Evolutionary conservation across 2,113 vertebrate genomes (phyloP).

Genomic region (Aptenodytes forsteri): DNA sequence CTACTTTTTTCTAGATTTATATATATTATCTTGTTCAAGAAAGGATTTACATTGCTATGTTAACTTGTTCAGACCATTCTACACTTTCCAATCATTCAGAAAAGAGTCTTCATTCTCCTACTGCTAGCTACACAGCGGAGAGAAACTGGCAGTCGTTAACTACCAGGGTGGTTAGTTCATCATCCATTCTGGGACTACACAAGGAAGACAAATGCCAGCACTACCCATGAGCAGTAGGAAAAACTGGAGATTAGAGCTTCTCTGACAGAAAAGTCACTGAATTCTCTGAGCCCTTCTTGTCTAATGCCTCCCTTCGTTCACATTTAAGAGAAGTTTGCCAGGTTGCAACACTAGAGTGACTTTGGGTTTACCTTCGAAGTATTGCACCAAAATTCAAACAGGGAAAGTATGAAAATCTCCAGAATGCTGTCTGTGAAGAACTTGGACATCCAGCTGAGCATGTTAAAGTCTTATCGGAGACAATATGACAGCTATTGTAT

Average conservation of each 20-base stretch:
- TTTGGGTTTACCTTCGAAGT: not conserved
- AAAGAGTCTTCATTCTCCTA: not conserved
- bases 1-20: not conserved
- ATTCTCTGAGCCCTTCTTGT: not conserved
- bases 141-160: not conserved
- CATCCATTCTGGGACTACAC: not conserved
- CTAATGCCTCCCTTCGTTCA: not conserved
- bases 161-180: not conserved
- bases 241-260: not conserved
- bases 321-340: not conserved
- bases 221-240: not conserved
- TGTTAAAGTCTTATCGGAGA: not conserved
- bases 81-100: not conserved
- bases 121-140: not conserved
- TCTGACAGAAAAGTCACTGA: not conserved
- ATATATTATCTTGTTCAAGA: not conserved
- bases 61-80: not conserved
- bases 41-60: not conserved
- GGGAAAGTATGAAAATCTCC: not conserved
- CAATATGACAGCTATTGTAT: not conserved
- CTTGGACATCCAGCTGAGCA: not conserved
- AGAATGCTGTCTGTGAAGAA: not conserved
- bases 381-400: not conserved
- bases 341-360: not conserved
- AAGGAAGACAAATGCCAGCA: not conserved